Evolutionary conservation across 2,113 vertebrate species (phyloP).

Genomic region (Petaurus breviceps): DNA sequence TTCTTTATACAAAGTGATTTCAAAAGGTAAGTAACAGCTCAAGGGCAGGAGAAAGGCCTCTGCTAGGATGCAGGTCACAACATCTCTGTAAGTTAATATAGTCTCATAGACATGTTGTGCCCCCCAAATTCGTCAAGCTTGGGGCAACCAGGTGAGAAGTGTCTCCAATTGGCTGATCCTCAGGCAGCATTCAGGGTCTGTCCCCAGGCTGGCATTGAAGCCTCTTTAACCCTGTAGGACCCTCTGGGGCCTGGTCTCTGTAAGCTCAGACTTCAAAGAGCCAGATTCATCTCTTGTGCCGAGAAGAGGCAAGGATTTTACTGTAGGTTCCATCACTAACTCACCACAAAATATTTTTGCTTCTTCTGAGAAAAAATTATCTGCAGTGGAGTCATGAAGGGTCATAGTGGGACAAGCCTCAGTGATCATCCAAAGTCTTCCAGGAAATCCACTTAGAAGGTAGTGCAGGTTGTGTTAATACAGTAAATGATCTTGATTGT

Average conservation of each 20-base stretch:
- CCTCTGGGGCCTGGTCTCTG: background rate
- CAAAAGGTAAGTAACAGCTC: background rate
- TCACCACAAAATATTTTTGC: background rate
- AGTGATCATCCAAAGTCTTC: background rate
- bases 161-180: background rate
- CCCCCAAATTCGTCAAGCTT: background rate
- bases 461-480: background rate
- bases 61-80: background rate
- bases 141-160: background rate
- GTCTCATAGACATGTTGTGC: background rate
- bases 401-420: background rate
- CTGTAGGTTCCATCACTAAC: background rate
- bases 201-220: background rate
- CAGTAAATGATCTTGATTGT: background rate
- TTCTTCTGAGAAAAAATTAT: background rate
- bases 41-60: background rate
- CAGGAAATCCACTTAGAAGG: background rate
- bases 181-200: background rate
- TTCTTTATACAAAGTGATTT: background rate
- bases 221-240: background rate
- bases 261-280: background rate
- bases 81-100: background rate
- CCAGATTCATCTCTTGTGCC: background rate
- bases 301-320: background rate
- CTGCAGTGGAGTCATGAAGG: background rate